These are phyloP conservation scores for Dipodomys stephensi DNA, from an alignment of 2,113 vertebrate species.

Conservation along the genomic window DNA sequence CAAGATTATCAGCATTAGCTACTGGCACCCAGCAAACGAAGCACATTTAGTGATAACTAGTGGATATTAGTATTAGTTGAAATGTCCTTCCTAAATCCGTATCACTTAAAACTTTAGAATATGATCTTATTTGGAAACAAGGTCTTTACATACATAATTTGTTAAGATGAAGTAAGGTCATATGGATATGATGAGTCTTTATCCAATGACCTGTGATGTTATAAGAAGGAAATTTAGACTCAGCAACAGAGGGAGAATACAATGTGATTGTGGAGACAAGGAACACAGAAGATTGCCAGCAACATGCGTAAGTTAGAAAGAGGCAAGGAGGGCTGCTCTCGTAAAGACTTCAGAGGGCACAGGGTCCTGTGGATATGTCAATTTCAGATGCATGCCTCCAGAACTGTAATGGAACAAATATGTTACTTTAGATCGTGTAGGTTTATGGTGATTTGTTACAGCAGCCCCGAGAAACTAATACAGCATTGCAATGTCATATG, in stretches of 20 bases:
- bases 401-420: not conserved
- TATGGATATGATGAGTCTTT: not conserved
- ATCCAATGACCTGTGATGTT: not conserved
- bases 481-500: not conserved
- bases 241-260: not conserved
- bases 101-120: not conserved
- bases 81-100: not conserved
- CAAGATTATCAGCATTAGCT: too few species aligned
- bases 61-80: not conserved
- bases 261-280: not conserved
- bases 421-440: not conserved
- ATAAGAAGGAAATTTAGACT: not conserved
- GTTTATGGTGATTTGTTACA: not conserved
- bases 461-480: not conserved
- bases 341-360: not conserved
- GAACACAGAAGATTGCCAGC: not conserved
- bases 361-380: too few species aligned
- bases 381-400: not conserved
- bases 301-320: not conserved
- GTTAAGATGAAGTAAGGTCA: not conserved
- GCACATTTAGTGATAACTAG: not conserved
- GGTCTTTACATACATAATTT: not conserved
- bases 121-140: not conserved
- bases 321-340: not conserved
- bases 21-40: not conserved